A percentile compares a stretch with the other conserved stretches of the same genome.
Evolutionary conservation across 1,140 invertebrate species (phyloP).

Genomic region (Hydropsyche tenuis): DNA sequence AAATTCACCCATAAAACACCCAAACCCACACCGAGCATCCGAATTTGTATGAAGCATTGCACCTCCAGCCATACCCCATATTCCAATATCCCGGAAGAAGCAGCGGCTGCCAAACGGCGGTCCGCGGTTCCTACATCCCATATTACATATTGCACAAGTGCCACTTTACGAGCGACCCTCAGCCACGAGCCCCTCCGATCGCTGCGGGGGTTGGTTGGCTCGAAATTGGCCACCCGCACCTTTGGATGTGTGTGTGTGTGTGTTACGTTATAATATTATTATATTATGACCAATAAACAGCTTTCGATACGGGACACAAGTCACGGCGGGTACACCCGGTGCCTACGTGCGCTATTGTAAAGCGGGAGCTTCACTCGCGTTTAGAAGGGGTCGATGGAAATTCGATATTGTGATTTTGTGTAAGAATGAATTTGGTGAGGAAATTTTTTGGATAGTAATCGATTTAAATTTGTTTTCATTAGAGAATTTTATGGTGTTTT

Average conservation of each 20-base stretch:
- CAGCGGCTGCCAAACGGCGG: background rate
- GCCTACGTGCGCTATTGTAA: constrained; percentile 27
- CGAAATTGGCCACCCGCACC: background rate
- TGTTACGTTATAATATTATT: constrained; percentile 42
- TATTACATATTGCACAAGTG: constrained; percentile 25
- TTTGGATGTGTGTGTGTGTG: background rate
- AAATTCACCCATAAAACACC: no score
- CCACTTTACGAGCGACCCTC: constrained; percentile 15
- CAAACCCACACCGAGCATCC: no score
- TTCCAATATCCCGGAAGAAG: background rate
- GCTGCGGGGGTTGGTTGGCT: constrained; percentile 1
- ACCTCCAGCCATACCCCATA: background rate
- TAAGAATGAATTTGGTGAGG: no score
- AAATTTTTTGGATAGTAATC: no score
- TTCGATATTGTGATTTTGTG: no score
- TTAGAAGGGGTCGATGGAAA: no score
- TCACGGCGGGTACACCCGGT: constrained; percentile 38
- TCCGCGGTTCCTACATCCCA: background rate
- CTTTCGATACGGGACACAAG: constrained; percentile 43
- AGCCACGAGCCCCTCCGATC: background rate
- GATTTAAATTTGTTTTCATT: no score
- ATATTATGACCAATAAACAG: constrained; percentile 46
- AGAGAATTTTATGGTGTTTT: no score
- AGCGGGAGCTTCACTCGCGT: background rate
- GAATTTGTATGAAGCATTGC: constrained; percentile 8